Conservation (phyloP, 1,140 invertebrate species). For the Drosophila melanica region DNA sequence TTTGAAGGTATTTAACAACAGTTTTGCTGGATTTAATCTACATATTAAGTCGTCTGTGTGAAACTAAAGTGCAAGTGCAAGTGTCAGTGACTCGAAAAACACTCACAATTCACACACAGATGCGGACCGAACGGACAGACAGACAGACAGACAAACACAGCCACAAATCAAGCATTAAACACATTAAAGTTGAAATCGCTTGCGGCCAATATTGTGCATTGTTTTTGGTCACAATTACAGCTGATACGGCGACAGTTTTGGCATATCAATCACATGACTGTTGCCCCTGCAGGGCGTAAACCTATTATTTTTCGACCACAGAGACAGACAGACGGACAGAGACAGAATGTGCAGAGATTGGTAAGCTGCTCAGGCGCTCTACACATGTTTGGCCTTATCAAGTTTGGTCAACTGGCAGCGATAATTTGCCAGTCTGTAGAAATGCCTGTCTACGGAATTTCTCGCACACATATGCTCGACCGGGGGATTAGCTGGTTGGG, state of each 20-base stretch:
- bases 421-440: constrained; percentile 41
- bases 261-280: constrained; percentile 72
- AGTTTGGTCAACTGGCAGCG: constrained; percentile 45
- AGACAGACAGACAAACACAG: constrained; percentile 20
- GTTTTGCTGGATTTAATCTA: background rate
- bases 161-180: constrained; percentile 64
- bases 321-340: too few species aligned
- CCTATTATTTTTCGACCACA: constrained; percentile 75
- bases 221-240: constrained; percentile 19
- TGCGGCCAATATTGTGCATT: constrained; percentile 7
- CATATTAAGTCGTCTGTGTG: too few species aligned
- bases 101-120: constrained; percentile 9
- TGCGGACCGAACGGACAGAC: constrained; percentile 15
- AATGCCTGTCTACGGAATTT: background rate
- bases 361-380: constrained; percentile 23
- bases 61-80: constrained; percentile 42
- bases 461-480: constrained; percentile 43
- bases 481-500: constrained; percentile 37
- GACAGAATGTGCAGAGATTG: constrained; percentile 22
- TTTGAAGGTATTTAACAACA: background rate
- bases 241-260: constrained; percentile 59
- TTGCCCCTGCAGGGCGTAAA: constrained; percentile 49
- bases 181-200: constrained; percentile 58
- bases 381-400: constrained; percentile 51
- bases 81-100: constrained; percentile 12